phyloP scores from a whole-genome alignment of 2,888 invertebrate species.

The Chloromyia formosa region DNA sequence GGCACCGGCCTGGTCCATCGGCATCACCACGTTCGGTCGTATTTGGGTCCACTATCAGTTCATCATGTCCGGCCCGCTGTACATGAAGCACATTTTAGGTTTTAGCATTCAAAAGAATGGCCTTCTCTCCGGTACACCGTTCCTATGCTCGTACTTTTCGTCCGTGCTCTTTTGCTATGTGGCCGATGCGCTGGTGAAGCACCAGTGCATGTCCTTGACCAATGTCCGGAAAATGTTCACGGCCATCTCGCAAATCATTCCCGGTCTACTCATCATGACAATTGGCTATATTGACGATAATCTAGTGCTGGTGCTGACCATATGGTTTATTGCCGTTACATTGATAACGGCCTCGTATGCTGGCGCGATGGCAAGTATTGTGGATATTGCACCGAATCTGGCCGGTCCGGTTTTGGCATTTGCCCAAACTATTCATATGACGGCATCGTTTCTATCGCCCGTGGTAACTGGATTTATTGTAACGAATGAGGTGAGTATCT shows the following conservation, averaged over 20 bases:
- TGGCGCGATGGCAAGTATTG: conserved; percentile 79
- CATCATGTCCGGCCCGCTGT: conserved; percentile 75
- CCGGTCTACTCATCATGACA: conserved; percentile 70
- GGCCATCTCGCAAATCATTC: conserved; percentile 74
- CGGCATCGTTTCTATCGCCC: conserved; percentile 76
- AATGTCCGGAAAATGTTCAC: conserved; percentile 76
- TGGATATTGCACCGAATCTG: conserved; percentile 81
- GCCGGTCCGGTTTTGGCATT: conserved; percentile 78
- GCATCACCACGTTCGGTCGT: conserved; percentile 77
- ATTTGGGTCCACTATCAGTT: conserved; percentile 80
- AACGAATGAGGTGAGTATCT: conserved; percentile 67
- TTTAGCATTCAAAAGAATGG: conserved; percentile 78
- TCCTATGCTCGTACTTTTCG: conserved; percentile 75
- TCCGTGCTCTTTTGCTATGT: conserved; percentile 76
- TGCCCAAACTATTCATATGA: conserved; percentile 81
- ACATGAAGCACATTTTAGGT: conserved; percentile 75
- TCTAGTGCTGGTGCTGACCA: conserved; percentile 67
- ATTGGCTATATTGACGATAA: conserved; percentile 74
- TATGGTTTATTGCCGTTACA: conserved; percentile 76
- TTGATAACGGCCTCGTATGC: conserved; percentile 78
- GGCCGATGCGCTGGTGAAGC: conserved; percentile 71
- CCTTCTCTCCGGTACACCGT: conserved; percentile 73
- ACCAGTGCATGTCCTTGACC: conserved; percentile 69
- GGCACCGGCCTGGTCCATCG: conserved; percentile 75
- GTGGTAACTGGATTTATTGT: conserved; percentile 71